A percentile compares a stretch with the other conserved stretches of the same genome.
These are phyloP conservation scores for Polypterus bichir DNA, from an alignment of 2,113 vertebrate species.

Conservation along the genomic window DNA sequence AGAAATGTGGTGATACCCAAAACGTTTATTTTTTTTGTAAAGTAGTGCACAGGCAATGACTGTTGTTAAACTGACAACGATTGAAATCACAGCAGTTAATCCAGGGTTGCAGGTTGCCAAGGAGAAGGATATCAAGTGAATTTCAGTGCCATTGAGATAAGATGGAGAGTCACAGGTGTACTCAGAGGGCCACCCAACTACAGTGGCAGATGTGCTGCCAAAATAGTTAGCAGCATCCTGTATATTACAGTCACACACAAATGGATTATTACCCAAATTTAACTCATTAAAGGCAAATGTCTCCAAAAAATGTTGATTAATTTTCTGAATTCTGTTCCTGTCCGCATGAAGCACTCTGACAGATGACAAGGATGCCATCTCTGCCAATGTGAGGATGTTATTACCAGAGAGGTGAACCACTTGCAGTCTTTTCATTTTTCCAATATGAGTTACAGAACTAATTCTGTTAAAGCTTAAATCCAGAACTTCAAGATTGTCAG, in stretches of 20 bases:
- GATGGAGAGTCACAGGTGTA: slow-evolving; percentile 3
- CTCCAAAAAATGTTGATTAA: background rate
- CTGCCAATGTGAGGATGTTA: background rate
- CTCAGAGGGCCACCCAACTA: slow-evolving; percentile 8
- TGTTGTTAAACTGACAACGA: background rate
- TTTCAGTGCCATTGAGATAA: background rate
- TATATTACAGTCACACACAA: slow-evolving; percentile 12
- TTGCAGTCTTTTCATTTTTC: background rate
- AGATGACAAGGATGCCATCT: background rate
- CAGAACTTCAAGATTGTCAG: background rate
- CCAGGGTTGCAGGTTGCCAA: background rate
- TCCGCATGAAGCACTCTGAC: background rate
- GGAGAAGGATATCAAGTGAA: background rate
- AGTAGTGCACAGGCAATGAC: no score
- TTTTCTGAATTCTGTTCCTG: background rate
- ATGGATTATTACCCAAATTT: slow-evolving; percentile 13
- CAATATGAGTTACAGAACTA: background rate
- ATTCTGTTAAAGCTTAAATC: background rate
- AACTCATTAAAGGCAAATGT: slow-evolving; percentile 1
- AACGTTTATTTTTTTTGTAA: no score
- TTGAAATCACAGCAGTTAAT: background rate
- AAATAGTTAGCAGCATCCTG: background rate
- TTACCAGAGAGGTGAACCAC: slow-evolving; percentile 1
- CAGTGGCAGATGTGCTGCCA: background rate
- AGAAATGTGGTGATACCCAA: no score